phyloP scores from a whole-genome alignment of 2,113 vertebrate species.

The Lycaon pictus region DNA sequence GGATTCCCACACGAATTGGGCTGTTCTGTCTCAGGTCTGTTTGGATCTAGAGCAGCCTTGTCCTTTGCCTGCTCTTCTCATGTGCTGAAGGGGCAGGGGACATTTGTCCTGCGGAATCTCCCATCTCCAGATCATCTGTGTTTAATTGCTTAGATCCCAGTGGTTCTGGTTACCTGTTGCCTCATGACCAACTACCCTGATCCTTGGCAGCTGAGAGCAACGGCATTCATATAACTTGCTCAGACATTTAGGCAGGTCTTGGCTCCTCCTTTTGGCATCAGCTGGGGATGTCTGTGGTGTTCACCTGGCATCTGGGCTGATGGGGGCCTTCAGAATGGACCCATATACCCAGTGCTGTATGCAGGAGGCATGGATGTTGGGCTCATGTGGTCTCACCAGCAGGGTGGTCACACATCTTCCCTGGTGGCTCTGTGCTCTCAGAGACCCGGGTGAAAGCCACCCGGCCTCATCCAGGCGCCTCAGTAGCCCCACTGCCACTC shows the following conservation, averaged over 20 bases:
- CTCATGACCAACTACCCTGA: rapidly evolving
- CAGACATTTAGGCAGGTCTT: not conserved
- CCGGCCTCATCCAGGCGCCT: not conserved
- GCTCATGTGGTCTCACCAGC: not conserved
- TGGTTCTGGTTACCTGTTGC: not conserved
- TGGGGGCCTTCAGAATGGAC: not conserved
- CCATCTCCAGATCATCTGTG: not conserved
- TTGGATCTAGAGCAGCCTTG: not conserved
- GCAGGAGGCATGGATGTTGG: not conserved
- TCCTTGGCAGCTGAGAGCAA: not conserved
- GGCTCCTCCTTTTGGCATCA: not conserved
- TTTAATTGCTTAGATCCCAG: not conserved
- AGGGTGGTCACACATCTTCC: not conserved
- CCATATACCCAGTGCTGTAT: not conserved
- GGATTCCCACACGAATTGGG: not conserved
- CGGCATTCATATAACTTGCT: no score
- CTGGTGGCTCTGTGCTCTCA: not conserved
- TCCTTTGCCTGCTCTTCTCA: not conserved
- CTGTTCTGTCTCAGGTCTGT: not conserved
- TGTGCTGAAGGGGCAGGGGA: not conserved
- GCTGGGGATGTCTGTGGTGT: not conserved
- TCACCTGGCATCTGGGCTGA: not conserved
- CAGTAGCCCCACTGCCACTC: no score
- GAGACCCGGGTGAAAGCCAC: not conserved
- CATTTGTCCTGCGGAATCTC: no score